Percentiles rank a stretch among this genome's conserved stretches.
phyloP scores from a whole-genome alignment of 2,113 vertebrate species.

The Ageneiosus marmoratus region DNA sequence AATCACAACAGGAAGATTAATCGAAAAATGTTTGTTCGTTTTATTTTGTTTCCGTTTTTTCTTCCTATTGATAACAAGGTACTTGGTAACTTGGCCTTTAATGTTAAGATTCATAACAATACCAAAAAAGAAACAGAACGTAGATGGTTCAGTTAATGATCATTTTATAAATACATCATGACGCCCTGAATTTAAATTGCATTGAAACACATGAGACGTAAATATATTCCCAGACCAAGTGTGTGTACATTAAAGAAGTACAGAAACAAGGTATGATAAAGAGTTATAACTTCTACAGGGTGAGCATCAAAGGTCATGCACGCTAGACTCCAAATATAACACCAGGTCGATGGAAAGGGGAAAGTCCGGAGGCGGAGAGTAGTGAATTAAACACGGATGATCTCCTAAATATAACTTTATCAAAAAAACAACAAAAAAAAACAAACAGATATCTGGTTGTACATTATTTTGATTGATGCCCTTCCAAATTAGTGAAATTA shows the following conservation, averaged over 20 bases:
- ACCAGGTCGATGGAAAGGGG: slow-evolving; percentile 23
- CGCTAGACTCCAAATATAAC: slow-evolving; percentile 32
- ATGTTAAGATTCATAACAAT: no score
- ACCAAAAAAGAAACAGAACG: no score
- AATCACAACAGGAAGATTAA: no score
- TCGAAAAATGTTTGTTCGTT: no score
- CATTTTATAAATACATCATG: no score
- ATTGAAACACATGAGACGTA: not conserved
- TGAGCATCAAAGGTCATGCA: slow-evolving; percentile 1
- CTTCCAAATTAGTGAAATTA: not conserved
- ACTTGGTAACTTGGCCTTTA: no score
- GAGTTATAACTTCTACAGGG: not conserved
- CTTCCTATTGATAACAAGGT: no score
- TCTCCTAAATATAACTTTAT: slow-evolving; percentile 24
- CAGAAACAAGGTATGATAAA: not conserved
- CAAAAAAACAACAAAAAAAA: not conserved
- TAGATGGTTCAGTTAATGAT: no score
- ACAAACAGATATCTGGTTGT: not conserved
- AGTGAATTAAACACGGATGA: slow-evolving; percentile 2
- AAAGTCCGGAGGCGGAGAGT: slow-evolving; percentile 17
- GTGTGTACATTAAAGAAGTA: not conserved
- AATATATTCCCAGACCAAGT: not conserved
- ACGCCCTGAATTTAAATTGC: not conserved
- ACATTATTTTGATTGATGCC: not conserved
- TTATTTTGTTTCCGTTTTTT: no score